Evolutionary conservation across 2,797 vertebrate species (phyloP).

Genomic region (Crenichthys baileyi): DNA sequence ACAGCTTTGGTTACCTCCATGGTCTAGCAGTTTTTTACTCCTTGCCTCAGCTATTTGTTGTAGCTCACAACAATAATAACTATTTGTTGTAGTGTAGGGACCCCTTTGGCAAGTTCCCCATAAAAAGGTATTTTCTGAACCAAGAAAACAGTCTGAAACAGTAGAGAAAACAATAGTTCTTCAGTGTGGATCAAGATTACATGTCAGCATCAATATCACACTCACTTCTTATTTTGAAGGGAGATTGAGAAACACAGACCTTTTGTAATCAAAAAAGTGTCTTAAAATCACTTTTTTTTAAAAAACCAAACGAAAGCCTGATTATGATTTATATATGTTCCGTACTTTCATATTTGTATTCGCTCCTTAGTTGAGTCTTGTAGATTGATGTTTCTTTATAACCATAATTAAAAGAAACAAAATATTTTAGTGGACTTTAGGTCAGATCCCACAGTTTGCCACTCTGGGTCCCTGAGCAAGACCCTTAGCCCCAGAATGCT

Average conservation of each 20-base stretch:
- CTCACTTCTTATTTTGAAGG: not conserved
- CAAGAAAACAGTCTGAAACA: no score
- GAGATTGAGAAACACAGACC: not conserved
- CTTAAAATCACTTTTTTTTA: not conserved
- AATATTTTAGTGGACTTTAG: conserved; percentile 1
- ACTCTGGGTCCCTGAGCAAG: no score
- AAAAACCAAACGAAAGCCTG: not conserved
- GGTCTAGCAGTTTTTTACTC: no score
- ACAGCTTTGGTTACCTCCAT: no score
- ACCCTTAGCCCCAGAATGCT: no score
- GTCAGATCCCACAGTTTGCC: no score
- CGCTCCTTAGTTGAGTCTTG: not conserved
- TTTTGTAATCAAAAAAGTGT: not conserved
- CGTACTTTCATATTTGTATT: not conserved
- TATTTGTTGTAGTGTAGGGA: no score
- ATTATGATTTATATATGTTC: not conserved
- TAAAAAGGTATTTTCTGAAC: no score
- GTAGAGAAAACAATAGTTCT: no score
- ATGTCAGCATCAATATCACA: not conserved
- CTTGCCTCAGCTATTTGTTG: no score
- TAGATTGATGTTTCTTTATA: not conserved
- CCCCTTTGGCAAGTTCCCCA: no score
- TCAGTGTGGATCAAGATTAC: not conserved
- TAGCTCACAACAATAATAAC: no score
- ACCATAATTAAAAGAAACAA: not conserved